Base-by-base conservation (phyloP, 1,140 invertebrate species). In the Drosophila miranda region DNA sequence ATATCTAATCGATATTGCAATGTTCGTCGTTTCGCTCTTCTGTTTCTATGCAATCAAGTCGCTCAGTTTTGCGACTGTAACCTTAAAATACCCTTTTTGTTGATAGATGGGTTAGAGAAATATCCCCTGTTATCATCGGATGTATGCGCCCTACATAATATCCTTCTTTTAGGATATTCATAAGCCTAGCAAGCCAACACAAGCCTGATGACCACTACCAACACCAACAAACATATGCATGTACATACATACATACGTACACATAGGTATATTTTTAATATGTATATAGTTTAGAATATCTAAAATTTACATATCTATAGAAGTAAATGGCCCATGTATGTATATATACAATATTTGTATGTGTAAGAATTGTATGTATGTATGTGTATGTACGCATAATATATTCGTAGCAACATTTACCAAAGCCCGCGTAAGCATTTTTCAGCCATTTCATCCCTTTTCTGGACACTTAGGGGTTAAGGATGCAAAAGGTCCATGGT, bases 401-500 rank as follows among this genome's bases (percentile, higher is more conserved):
- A 86, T 81, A 87, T 86, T 84, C 73, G 82, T 84, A 78, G 81
- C 81, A 81, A 86, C 82, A 86, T 87, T 86, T 86, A 81, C 63
- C 50, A 84, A 84, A 75, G 82, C 78, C 78, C 76, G 81, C 82
- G 81, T 82, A 86, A 82, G 81, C 81, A 86, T 86, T 86, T 86
- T 86, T 86, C 82, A 87, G 82, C 61, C 82, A 66, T 89, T 89
- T 89, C 84, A 89, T 89, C 84, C 84, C 84, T 89, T 89, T 89
- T 89, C 71, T 89, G 84, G 86, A 86, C 86, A 86, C 84, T 89
- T 83, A 89, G 61, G 76, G 71, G 64, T 88, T 72, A 79, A 70
- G 74, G 62, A 58, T 62, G 59, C 64, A 55, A 79, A 69, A 61
- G 72, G 58, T 58, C 43, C 43, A 51, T 42, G 45, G 56, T 59